Evolutionary conservation across 2,888 invertebrate genomes (phyloP), one percentile per base, ranked within the genome.

Genomic region (Meliscaeva auricollis): DNA sequence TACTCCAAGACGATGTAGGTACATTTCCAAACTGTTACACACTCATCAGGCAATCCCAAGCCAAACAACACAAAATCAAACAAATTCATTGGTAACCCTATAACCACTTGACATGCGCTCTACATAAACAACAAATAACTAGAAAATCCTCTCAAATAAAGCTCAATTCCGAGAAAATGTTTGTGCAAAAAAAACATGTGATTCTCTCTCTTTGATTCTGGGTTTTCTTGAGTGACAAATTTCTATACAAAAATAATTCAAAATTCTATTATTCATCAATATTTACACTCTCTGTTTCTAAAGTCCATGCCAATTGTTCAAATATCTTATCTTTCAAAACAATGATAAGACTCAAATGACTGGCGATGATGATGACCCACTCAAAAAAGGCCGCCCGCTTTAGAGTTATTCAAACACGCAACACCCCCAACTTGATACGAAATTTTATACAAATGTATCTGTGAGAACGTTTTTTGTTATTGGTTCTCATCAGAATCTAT

Each of bases 111-210:
- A 8, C 78, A 78, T 78, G 78, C 78, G 78, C 72, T 56, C 7
- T 30, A 56, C 46, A 56, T 17, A 2, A 4, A 17, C 32, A 30
- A 7, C 22, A 54, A 56, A 46, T 32, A 7, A 38, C 3, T 38
- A 26, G 3, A 11, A 30, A 66, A 13, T 52, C 30, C 60, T 74
- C 79, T 79, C 79, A 60, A 48, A 80, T 50, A 58, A 46, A 79
- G 48, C 74, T 74, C 60, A 58, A 35, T 5, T 11, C 11, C 3
- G 20, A 1, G 7, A 66, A 54, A 73, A 60, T 52, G 52, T 58
- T 56, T 41, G 50, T 58, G 32, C 66, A 73, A 38, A 68, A 38
- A 68, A 68, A 76, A 73, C 56, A 68, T 72, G 54, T 78, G 72
- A 72, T 80, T 60, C 20, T 4, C 9, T n/a, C n/a, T 26, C 26